Evolutionary conservation across 2,113 vertebrate species (phyloP).

Genomic region (Amblyornis subalaris): DNA sequence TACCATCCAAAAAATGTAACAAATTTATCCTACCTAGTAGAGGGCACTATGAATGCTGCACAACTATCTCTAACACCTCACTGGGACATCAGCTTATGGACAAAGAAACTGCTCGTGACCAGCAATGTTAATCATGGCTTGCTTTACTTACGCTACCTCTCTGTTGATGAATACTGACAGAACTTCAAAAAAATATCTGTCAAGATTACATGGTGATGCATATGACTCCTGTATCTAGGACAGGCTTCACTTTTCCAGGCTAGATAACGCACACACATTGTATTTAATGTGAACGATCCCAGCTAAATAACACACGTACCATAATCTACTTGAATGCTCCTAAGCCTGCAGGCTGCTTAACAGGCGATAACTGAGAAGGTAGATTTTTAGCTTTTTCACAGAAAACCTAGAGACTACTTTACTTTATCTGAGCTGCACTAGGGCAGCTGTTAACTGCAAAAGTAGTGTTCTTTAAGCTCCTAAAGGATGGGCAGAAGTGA

Average conservation of each 20-base stretch:
- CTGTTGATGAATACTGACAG: neutral
- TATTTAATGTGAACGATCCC: neutral
- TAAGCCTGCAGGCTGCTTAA: neutral
- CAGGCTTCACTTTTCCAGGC: neutral
- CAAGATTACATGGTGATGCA: neutral
- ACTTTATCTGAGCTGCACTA: neutral
- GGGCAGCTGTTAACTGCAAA: neutral
- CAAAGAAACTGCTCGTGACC: neutral
- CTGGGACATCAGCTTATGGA: neutral
- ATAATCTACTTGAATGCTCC: neutral
- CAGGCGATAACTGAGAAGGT: neutral
- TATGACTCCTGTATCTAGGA: neutral
- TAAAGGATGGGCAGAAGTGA: neutral
- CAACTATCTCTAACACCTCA: neutral
- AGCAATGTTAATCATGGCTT: neutral
- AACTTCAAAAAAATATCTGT: neutral
- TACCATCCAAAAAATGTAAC: neutral
- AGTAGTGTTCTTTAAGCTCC: neutral
- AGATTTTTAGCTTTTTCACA: neutral
- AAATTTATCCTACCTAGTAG: neutral
- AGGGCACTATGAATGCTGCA: neutral
- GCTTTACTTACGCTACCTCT: neutral
- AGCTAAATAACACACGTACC: neutral
- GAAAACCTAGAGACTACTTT: neutral
- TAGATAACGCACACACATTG: neutral